These are phyloP conservation scores for Esox lucius DNA, from an alignment of 2,797 vertebrate genomes.

Conservation along the genomic window DNA sequence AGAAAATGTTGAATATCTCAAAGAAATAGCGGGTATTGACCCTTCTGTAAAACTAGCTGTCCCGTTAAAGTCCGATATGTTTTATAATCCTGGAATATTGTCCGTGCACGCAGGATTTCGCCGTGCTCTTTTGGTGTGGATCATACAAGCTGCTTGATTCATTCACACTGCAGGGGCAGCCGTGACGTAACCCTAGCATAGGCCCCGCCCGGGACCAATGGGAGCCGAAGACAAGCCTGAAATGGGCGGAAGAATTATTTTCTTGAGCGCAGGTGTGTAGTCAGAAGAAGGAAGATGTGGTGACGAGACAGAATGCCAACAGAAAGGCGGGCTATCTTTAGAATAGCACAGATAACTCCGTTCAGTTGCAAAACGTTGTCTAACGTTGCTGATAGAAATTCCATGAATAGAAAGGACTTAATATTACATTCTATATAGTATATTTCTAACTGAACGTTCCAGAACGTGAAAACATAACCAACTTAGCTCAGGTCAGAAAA, in stretches of 20 bases:
- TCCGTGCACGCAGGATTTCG: conserved; percentile 62
- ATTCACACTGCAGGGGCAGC: conserved; percentile 91
- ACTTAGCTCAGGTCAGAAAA: no score
- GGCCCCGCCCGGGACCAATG: conserved; percentile 71
- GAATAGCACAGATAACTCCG: conserved; percentile 54
- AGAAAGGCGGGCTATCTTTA: conserved; percentile 60
- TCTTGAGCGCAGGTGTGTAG: conserved; percentile 31
- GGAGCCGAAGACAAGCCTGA: conserved; percentile 47
- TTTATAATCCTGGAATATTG: conserved; percentile 56
- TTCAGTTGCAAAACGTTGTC: no score
- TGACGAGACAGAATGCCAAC: conserved; percentile 40
- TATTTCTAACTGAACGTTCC: no score
- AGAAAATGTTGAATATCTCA: conserved; percentile 31
- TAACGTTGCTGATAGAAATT: no score
- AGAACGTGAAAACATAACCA: no score
- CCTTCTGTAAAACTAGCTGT: conserved; percentile 30
- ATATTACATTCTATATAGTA: no score
- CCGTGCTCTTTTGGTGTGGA: conserved; percentile 77
- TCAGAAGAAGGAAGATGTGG: neutral
- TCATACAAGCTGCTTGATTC: conserved; percentile 83
- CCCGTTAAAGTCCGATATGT: conserved; percentile 47
- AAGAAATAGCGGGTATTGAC: conserved; percentile 32
- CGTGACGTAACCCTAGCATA: conserved; percentile 86
- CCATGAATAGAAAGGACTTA: no score
- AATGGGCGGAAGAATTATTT: conserved; percentile 31